Base-by-base conservation (phyloP, 1,140 invertebrate species). In the Trypoxylus dichotomus region DNA sequence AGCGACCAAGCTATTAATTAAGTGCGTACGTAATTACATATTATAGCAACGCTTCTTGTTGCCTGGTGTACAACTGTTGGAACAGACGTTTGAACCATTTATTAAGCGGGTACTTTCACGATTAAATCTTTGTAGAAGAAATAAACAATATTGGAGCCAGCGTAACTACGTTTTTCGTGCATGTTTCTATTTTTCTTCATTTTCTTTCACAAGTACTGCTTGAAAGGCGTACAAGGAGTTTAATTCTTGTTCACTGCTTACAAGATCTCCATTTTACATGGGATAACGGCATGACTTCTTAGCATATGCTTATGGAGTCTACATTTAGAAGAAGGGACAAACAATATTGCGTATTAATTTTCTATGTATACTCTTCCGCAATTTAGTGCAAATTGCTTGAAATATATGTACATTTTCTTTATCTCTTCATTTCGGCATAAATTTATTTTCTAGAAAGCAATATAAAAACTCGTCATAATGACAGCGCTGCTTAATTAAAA, bases 11-110 rank as follows among this genome's bases (percentile, higher is more conserved):
- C 60, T 68, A 68, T 68, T 68, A 68, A 68, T 68, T 68, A 68
- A 68, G 24, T 21, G 60, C 25, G 24, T 68, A 68, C 11, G 60
- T 68, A 68, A 68, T 68, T 68, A 68, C 60, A 68, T 68, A 68
- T 68, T 68, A 68, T 68, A 68, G 25, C 25, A 21, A 68, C 60
- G 60, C 60, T 68, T 68, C 60, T 68, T 68, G 60, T 25, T 68
- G 60, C 60, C 27, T 68, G 27, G 60, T 29, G 27, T 11, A 6
- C n/a, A 25, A 21, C 24, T 10, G 60, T 68, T 68, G 25, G 60
- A 68, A 24, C 24, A 29, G 24, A 68, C 60, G 27, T 27, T 68
- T 68, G 60, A 68, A 68, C 60, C 60, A 15, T 29, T 68, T 68
- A 21, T 29, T 68, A 21, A 68, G 24, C 60, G 15, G 21, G 60